phyloP scores from a whole-genome alignment of 2,888 invertebrate species.

The Athripsodes cinereus region DNA sequence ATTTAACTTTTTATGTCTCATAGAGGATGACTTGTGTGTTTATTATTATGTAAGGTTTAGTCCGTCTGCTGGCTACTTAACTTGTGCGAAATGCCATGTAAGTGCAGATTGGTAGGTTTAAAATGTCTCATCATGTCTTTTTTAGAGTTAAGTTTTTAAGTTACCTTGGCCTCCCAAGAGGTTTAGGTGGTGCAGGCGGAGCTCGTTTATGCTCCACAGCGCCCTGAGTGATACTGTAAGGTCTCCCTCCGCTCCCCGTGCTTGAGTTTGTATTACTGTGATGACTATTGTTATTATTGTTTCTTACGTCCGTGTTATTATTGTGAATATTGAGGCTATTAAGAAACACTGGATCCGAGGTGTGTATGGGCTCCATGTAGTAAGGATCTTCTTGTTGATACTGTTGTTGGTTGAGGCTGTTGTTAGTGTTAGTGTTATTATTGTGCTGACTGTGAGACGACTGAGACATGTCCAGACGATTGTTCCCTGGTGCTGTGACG shows the following conservation, averaged over 20 bases:
- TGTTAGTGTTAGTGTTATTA: background rate
- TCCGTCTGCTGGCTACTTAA: no score
- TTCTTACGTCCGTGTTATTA: background rate
- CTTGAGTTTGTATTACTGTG: background rate
- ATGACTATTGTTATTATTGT: background rate
- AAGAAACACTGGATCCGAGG: background rate
- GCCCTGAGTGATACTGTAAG: background rate
- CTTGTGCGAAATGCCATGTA: no score
- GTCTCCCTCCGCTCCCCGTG: background rate
- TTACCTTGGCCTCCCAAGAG: background rate
- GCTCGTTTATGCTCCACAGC: background rate
- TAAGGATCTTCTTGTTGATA: background rate
- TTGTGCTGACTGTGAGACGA: background rate
- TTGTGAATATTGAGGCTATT: background rate
- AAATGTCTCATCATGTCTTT: no score
- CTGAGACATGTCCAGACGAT: background rate
- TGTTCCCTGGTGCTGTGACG: background rate
- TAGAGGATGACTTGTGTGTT: no score
- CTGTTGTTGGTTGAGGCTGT: background rate
- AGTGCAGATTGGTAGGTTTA: no score
- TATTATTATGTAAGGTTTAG: no score
- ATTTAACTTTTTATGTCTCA: no score
- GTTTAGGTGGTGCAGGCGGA: background rate
- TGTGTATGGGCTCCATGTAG: conserved; percentile 1
- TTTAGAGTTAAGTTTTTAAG: no score